phyloP scores from a whole-genome alignment of 1,140 invertebrate genomes.

The Philaenus spumarius region DNA sequence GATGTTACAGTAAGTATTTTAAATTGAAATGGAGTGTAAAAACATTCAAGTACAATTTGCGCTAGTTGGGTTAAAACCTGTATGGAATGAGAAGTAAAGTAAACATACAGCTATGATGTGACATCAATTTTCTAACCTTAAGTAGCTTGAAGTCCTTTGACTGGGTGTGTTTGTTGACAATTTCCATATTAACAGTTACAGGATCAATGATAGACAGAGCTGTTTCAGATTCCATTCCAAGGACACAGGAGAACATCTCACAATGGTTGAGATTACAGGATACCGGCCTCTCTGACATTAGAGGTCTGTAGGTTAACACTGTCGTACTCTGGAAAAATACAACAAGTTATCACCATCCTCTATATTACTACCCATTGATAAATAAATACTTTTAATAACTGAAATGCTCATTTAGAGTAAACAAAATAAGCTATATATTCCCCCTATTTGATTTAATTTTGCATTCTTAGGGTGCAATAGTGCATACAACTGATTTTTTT shows the following conservation, averaged over 20 bases:
- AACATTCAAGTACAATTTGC: too few species aligned
- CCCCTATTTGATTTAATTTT: not conserved
- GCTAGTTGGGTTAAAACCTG: too few species aligned
- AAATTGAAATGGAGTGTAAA: too few species aligned
- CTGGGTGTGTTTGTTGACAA: conserved; percentile 40
- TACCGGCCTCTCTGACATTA: conserved; percentile 63
- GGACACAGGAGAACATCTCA: conserved; percentile 89
- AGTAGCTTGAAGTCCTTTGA: not conserved
- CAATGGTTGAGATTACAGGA: conserved; percentile 84
- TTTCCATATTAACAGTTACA: conserved; percentile 68
- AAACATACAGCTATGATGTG: not conserved
- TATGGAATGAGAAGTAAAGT: not conserved
- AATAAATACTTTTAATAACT: conserved; percentile 13
- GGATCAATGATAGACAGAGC: conserved; percentile 95
- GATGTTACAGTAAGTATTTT: too few species aligned
- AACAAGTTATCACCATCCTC: conserved; percentile 16
- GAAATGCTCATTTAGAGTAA: not conserved
- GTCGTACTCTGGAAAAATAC: conserved; percentile 65
- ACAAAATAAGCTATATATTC: not conserved
- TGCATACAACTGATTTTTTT: too few species aligned
- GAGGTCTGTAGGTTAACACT: conserved; percentile 71
- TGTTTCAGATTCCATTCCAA: conserved; percentile 88
- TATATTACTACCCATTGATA: conserved; percentile 3
- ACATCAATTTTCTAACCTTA: not conserved
- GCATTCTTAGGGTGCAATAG: too few species aligned